Conservation (phyloP, 1,140 invertebrate species). For the Panulirus ornatus region DNA sequence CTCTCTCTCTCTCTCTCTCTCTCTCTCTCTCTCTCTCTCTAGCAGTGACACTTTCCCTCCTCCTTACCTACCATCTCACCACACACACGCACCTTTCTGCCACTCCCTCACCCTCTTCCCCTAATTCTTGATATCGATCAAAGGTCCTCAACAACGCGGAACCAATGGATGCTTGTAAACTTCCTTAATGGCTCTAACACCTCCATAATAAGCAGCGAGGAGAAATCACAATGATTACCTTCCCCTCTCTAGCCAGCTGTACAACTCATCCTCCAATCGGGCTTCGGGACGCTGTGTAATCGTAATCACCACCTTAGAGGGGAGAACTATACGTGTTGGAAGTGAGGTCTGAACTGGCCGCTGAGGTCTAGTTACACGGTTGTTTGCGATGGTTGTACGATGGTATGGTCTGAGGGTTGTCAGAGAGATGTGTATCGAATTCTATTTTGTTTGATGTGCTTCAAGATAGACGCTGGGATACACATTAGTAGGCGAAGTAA, state of each 20-base stretch:
- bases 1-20: background rate
- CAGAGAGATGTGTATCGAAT: background rate
- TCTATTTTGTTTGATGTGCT: no score
- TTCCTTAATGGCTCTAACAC: constrained; percentile 53
- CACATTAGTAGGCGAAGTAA: no score
- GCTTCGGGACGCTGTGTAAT: constrained; percentile 33
- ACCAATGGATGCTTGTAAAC: constrained; percentile 52
- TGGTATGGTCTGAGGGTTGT: background rate
- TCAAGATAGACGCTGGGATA: no score
- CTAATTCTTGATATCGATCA: background rate
- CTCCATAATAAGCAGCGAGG: constrained; percentile 30
- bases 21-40: background rate
- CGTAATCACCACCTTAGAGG: constrained; percentile 18
- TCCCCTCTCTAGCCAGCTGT: constrained; percentile 32
- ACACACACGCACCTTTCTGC: background rate
- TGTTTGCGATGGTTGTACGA: background rate
- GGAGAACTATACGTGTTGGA: background rate
- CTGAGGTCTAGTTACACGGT: background rate
- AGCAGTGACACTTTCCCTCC: background rate
- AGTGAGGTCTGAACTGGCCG: background rate
- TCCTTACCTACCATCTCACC: background rate
- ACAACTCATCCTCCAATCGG: constrained; percentile 21
- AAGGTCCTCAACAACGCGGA: background rate
- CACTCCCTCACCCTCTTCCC: background rate
- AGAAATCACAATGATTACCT: constrained; percentile 51